phyloP scores from a whole-genome alignment of 2,888 invertebrate genomes.

The Heteromurus nitidus region DNA sequence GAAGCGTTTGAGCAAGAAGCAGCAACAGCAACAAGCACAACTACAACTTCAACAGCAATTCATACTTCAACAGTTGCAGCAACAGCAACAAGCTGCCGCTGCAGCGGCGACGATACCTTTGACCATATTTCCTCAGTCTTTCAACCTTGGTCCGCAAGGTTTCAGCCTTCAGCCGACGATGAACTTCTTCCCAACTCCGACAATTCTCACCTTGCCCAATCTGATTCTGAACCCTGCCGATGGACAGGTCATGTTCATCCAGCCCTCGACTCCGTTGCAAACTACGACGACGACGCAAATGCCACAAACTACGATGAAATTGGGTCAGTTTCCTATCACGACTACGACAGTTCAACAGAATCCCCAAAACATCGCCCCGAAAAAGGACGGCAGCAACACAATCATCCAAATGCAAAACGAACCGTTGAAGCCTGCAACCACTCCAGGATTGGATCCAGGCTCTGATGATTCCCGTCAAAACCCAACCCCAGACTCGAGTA shows the following conservation, averaged over 20 bases:
- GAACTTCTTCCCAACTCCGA: conserved; percentile 73
- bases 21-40: conserved; percentile 75
- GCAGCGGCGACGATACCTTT: conserved; percentile 58
- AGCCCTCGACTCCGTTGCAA: conserved; percentile 67
- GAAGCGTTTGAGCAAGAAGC: conserved; percentile 73
- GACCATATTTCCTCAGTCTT: conserved; percentile 73
- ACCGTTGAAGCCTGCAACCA: conserved; percentile 49
- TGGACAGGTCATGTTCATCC: conserved; percentile 72
- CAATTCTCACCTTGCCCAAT: conserved; percentile 72
- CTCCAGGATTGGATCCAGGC: conserved; percentile 65
- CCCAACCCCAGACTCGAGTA: conserved; percentile 73
- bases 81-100: conserved; percentile 69
- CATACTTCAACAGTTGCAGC: conserved; percentile 73
- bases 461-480: conserved; percentile 73
- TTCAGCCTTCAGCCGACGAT: conserved; percentile 72
- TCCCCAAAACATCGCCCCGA: conserved; percentile 70
- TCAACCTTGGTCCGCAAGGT: conserved; percentile 71
- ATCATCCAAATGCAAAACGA: conserved; percentile 27
- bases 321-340: conserved; percentile 68
- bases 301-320: conserved; percentile 63
- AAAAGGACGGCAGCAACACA: conserved; percentile 63
- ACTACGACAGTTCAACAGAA: conserved; percentile 54
- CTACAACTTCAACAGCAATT: conserved; percentile 74
- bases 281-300: conserved; percentile 57
- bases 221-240: conserved; percentile 73